These are phyloP conservation scores for Acipenser transmontanus DNA, from an alignment of 2,797 vertebrate genomes.

Conservation along the genomic window DNA sequence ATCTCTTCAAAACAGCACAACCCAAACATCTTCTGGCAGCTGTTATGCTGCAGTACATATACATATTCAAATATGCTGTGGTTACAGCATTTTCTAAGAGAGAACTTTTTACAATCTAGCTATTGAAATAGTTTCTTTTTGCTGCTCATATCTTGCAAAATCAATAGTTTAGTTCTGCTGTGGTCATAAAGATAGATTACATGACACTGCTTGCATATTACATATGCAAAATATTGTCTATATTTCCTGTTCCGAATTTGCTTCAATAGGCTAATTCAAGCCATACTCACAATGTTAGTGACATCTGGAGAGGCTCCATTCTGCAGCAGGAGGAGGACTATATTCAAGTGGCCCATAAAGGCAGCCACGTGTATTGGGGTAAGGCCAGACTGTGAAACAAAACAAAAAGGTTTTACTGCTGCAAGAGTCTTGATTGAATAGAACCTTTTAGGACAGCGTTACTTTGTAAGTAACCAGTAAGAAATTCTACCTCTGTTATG, in stretches of 20 bases:
- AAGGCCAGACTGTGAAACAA: conserved; percentile 88
- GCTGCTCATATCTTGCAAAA: too few species aligned
- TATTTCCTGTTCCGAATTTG: neutral
- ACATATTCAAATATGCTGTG: too few species aligned
- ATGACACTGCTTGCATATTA: neutral
- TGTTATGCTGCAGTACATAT: too few species aligned
- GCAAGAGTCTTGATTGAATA: neutral
- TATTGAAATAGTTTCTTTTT: too few species aligned
- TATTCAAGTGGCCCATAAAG: conserved; percentile 99
- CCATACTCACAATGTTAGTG: conserved; percentile 96
- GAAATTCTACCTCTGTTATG: conserved; percentile 84
- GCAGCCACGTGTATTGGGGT: conserved; percentile 97
- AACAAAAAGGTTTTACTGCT: conserved; percentile 68
- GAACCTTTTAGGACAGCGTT: too few species aligned
- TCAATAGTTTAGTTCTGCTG: too few species aligned
- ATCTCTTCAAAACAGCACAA: too few species aligned
- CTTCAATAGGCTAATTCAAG: conserved; percentile 33
- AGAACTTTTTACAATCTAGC: too few species aligned
- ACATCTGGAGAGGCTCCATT: conserved; percentile 93
- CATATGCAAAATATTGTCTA: neutral
- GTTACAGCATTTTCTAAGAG: too few species aligned
- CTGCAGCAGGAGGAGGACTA: conserved; percentile 94
- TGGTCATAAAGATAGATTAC: too few species aligned
- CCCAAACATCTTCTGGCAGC: too few species aligned
- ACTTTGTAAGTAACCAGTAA: neutral